Conservation (phyloP, 2,113 vertebrate species). For the Crotalus horridus region DNA sequence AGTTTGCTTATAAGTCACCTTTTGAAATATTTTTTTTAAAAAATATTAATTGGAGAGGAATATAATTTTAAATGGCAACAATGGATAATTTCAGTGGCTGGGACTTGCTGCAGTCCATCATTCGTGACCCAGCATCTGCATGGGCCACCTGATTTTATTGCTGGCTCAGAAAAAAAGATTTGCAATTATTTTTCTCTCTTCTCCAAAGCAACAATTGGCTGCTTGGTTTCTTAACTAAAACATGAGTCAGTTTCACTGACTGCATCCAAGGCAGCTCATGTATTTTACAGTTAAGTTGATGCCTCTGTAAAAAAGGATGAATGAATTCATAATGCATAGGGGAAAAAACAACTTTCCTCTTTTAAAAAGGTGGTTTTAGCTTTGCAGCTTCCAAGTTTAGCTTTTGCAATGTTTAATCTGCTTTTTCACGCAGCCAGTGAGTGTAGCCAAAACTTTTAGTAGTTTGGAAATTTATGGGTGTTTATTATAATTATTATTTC, state of each 20-base stretch:
- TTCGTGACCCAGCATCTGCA: not conserved
- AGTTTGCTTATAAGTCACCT: not conserved
- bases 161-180: conserved; percentile 54
- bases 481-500: conserved; percentile 37
- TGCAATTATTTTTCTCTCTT: not conserved
- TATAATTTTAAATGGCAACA: conserved; percentile 50
- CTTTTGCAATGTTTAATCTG: conserved; percentile 67
- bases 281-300: conserved; percentile 32
- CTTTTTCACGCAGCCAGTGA: conserved; percentile 63
- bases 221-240: not conserved
- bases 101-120: conserved; percentile 32
- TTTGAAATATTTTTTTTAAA: not conserved
- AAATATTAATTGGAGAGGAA: conserved; percentile 17
- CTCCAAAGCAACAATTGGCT: not conserved
- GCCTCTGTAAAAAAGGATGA: conserved; percentile 24
- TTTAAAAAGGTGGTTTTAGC: conserved; percentile 32
- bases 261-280: not conserved
- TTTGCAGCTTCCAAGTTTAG: conserved; percentile 58
- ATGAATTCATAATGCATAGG: conserved; percentile 50
- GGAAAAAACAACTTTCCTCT: conserved; percentile 35
- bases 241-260: not conserved
- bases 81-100: conserved; percentile 8
- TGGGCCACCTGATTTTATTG: conserved; percentile 33
- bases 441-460: conserved; percentile 64
- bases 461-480: conserved; percentile 72